These are phyloP conservation scores for Seira ritae DNA, from an alignment of 2,888 invertebrate species.

Conservation along the genomic window DNA sequence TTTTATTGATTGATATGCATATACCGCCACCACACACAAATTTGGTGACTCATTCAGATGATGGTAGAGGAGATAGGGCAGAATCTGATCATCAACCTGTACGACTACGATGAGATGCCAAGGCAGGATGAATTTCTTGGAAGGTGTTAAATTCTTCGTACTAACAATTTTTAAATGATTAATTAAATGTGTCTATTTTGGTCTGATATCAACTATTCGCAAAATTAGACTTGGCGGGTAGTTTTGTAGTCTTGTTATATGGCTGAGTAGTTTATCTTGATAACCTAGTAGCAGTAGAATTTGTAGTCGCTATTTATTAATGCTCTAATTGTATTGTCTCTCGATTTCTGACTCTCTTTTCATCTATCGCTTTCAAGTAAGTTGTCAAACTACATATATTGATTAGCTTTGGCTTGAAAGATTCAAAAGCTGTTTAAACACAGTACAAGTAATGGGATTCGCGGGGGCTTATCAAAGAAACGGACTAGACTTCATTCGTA, in stretches of 20 bases:
- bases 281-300: neutral
- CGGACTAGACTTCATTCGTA: no score
- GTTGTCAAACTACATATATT: no score
- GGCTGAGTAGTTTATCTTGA: neutral
- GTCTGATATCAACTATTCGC: neutral
- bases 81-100: constrained; percentile 84
- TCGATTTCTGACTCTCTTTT: no score
- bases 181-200: neutral
- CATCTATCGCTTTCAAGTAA: no score
- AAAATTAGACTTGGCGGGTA: neutral
- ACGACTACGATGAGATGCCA: constrained; percentile 90
- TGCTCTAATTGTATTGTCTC: neutral
- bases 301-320: neutral
- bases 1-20: constrained; percentile 47
- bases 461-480: no score
- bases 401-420: no score
- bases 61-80: constrained; percentile 80
- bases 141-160: constrained; percentile 79
- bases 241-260: neutral
- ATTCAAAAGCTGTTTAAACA: no score
- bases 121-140: constrained; percentile 91
- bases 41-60: constrained; percentile 65
- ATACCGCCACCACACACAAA: constrained; percentile 1
- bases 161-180: constrained; percentile 34
- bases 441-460: no score